phyloP scores from a whole-genome alignment of 1,140 invertebrate genomes.

The Callitettix versicolor region DNA sequence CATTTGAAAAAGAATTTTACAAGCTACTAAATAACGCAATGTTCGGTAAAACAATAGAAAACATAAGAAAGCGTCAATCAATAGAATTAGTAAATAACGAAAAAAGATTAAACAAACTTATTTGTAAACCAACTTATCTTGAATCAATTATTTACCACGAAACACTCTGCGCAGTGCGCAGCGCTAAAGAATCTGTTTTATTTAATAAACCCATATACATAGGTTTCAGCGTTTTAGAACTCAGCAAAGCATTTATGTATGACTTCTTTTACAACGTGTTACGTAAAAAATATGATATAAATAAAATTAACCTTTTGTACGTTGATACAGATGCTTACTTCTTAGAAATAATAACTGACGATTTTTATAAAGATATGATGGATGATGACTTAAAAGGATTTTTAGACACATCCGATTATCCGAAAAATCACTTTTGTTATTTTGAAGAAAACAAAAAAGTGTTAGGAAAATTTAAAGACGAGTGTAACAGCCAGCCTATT shows the following conservation, averaged over 20 bases:
- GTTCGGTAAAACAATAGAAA: no score
- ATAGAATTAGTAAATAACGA: no score
- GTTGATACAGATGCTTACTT: conserved; percentile 34
- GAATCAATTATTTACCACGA: conserved; percentile 16
- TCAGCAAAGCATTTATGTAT: conserved; percentile 20
- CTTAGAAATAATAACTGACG: conserved; percentile 26
- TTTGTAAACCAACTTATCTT: no score
- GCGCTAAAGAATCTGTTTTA: conserved; percentile 4
- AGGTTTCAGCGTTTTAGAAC: conserved; percentile 17
- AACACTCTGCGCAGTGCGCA: conserved; percentile 15
- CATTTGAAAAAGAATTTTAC: no score
- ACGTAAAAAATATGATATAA: conserved; percentile 7
- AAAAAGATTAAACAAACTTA: no score
- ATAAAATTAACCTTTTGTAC: conserved; percentile 27
- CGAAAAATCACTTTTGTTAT: conserved; percentile 14
- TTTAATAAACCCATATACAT: conserved; percentile 19
- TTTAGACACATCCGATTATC: conserved; percentile 24
- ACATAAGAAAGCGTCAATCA: no score
- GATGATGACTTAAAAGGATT: background rate
- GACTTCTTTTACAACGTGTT: conserved; percentile 19
- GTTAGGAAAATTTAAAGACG: conserved; percentile 40
- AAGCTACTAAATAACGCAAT: no score
- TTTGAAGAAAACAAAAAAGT: conserved; percentile 33
- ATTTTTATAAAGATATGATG: conserved; percentile 20
- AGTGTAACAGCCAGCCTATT: conserved; percentile 32